A percentile compares a stretch with the other conserved stretches of the same genome.
Conservation (phyloP, 1,140 invertebrate species). For the Plutomurus gul region DNA sequence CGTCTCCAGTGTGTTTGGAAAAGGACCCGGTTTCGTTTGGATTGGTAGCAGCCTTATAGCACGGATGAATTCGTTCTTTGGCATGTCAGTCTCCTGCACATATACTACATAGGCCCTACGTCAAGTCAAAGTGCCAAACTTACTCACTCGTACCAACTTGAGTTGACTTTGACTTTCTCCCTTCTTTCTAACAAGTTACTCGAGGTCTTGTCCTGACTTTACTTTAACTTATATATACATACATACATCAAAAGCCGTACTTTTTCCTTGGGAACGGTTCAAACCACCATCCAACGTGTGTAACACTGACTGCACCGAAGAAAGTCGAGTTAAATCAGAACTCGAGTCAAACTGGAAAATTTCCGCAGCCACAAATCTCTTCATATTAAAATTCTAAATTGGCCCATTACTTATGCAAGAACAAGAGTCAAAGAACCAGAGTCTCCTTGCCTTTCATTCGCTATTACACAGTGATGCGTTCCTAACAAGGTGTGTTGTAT, state of each 20-base stretch:
- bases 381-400: constrained; percentile 49
- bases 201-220: neutral
- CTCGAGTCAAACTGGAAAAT: neutral
- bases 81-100: neutral
- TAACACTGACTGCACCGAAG: neutral
- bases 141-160: constrained; percentile 16
- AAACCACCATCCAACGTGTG: neutral
- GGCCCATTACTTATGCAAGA: constrained; percentile 9
- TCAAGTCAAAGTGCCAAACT: constrained; percentile 20
- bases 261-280: neutral
- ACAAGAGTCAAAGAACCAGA: neutral
- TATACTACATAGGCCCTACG: neutral
- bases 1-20: neutral
- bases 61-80: neutral
- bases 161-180: constrained; percentile 28
- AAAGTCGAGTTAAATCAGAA: neutral
- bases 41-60: neutral
- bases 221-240: neutral
- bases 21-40: neutral
- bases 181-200: constrained; percentile 25
- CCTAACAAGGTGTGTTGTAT: neutral
- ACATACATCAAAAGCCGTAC: neutral
- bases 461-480: neutral
- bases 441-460: neutral
- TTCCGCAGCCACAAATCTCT: constrained; percentile 38